These are phyloP conservation scores for Vollenhovia emeryi DNA, from an alignment of 1,140 invertebrate genomes.

Conservation along the genomic window DNA sequence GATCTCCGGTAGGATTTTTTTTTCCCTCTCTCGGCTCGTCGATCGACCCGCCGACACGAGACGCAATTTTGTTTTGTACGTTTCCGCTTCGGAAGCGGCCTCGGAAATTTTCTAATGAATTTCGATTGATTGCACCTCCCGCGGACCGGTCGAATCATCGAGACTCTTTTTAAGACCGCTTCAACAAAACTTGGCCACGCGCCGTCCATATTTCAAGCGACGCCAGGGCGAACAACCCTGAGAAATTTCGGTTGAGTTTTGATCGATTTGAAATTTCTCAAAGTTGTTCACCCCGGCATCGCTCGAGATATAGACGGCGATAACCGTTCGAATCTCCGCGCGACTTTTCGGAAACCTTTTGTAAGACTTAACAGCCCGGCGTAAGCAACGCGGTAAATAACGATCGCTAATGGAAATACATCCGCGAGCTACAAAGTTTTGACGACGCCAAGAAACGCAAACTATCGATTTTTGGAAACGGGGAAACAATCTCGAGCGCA, in stretches of 20 bases:
- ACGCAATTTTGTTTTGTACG: slow-evolving; percentile 4
- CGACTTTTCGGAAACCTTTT: background rate
- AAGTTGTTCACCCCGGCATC: too few species aligned
- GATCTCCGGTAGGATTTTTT: slow-evolving; percentile 60
- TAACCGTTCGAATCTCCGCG: background rate
- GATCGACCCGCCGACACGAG: slow-evolving; percentile 9
- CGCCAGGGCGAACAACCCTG: background rate
- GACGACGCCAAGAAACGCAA: background rate
- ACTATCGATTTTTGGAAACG: background rate
- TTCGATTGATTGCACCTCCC: background rate
- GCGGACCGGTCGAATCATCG: background rate
- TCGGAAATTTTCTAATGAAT: background rate
- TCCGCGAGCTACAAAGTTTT: background rate
- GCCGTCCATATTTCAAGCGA: background rate
- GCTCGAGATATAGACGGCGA: too few species aligned
- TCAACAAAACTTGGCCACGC: background rate
- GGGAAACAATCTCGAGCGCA: background rate
- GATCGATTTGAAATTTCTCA: too few species aligned
- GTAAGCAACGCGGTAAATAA: background rate
- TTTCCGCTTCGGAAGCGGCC: background rate
- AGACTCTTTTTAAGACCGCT: background rate
- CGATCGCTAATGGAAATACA: background rate
- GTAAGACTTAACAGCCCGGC: background rate
- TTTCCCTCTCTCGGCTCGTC: slow-evolving; percentile 43
- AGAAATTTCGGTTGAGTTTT: slow-evolving; percentile 10